Conservation (phyloP, 1,140 invertebrate genomes). For the Ceratina australensis region DNA sequence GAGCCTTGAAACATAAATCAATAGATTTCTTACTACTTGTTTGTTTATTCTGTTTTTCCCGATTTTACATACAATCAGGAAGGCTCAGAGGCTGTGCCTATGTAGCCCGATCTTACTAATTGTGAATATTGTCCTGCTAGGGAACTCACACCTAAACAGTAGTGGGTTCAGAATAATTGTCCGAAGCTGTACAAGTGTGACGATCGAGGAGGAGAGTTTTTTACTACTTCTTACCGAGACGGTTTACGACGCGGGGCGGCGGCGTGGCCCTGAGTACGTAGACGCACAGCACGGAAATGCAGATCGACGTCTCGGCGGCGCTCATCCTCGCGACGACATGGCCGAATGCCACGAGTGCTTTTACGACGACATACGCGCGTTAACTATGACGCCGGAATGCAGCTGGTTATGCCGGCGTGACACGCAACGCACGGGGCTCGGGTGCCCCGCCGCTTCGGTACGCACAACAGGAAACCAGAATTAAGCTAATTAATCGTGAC, state of each 20-base stretch:
- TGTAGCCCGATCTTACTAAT: no score
- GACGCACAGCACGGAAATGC: constrained; percentile 75
- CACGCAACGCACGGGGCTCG: constrained; percentile 27
- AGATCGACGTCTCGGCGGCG: constrained; percentile 69
- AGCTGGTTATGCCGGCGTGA: constrained; percentile 46
- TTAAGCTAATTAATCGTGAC: constrained; percentile 77
- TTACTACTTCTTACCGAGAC: constrained; percentile 30
- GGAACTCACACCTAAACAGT: no score
- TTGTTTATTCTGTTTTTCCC: no score
- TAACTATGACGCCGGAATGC: constrained; percentile 64
- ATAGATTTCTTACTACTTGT: no score
- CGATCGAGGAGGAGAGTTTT: background rate
- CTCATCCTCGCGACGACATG: constrained; percentile 60
- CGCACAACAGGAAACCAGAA: constrained; percentile 75
- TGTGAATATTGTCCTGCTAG: no score
- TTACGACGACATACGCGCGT: constrained; percentile 46
- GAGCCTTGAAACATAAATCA: no score
- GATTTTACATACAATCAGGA: no score
- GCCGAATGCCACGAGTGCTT: constrained; percentile 20
- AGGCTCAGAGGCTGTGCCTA: no score
- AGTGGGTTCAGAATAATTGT: no score
- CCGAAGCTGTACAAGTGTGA: no score
- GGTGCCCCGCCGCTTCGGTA: constrained; percentile 27
- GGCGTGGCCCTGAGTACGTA: constrained; percentile 66
- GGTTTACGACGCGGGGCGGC: constrained; percentile 15